A percentile compares a stretch with the other conserved stretches of the same genome.
phyloP scores from a whole-genome alignment of 2,113 vertebrate species.

The Tor tambroides region DNA sequence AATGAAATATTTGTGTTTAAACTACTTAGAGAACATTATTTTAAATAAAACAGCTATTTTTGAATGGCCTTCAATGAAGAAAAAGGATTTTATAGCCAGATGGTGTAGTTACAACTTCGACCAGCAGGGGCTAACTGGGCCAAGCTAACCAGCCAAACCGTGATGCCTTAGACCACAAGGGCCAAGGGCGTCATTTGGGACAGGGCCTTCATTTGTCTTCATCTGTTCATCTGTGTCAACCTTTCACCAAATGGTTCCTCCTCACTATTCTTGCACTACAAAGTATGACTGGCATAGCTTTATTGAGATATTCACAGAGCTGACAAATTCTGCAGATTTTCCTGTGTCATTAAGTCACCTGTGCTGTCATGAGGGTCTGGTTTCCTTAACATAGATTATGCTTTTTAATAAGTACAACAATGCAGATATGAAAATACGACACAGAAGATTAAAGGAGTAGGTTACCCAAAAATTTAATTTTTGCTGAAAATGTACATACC shows the following conservation, averaged over 20 bases:
- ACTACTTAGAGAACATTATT: not conserved
- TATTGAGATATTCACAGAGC: constrained; percentile 4
- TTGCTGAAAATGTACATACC: not conserved
- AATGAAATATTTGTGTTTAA: not conserved
- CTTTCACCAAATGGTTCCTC: not conserved
- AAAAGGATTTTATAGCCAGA: not conserved
- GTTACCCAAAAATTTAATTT: not conserved
- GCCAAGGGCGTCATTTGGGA: not conserved
- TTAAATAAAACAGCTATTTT: not conserved
- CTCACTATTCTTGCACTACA: not conserved
- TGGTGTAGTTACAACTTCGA: constrained; percentile 14
- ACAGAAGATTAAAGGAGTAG: not conserved
- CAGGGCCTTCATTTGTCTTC: not conserved
- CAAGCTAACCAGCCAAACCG: constrained; percentile 2
- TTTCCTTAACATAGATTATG: constrained; percentile 6
- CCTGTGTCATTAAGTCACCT: not conserved
- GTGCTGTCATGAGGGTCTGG: not conserved
- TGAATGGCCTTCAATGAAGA: not conserved
- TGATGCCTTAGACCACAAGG: constrained; percentile 3
- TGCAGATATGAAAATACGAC: not conserved
- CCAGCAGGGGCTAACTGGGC: constrained; percentile 10
- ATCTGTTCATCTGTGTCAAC: not conserved
- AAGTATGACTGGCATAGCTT: not conserved
- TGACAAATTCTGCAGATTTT: not conserved
- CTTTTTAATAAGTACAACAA: not conserved